A percentile compares a stretch with the other conserved stretches of the same genome.
Conservation (phyloP, 2,888 invertebrate genomes). For the Diogma glabrata region DNA sequence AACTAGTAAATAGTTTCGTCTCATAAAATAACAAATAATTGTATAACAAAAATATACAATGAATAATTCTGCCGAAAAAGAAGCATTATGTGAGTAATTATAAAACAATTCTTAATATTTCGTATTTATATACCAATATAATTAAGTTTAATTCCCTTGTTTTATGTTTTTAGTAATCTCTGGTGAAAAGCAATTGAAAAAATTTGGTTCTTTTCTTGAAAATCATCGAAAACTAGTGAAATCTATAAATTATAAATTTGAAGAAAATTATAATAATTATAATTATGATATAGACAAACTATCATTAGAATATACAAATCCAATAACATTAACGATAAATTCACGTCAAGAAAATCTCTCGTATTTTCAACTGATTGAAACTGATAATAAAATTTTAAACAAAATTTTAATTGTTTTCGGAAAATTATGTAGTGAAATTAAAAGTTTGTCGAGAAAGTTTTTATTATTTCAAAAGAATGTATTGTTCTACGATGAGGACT, state of each 20-base stretch:
- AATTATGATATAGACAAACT: not conserved
- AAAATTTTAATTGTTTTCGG: constrained; percentile 70
- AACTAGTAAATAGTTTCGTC: too few relatives aligned
- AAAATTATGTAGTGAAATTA: constrained; percentile 66
- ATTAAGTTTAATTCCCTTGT: not conserved
- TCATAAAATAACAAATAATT: too few relatives aligned
- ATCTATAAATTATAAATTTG: not conserved
- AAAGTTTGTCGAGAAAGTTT: constrained; percentile 53
- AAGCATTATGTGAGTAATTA: constrained; percentile 1
- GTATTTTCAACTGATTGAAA: constrained; percentile 59
- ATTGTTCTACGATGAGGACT: constrained; percentile 29
- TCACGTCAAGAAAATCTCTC: constrained; percentile 44
- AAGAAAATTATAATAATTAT: constrained; percentile 1
- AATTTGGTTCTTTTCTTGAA: constrained; percentile 29
- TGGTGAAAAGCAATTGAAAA: constrained; percentile 31
- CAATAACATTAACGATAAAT: not conserved
- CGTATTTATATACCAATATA: too few relatives aligned
- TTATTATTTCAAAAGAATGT: constrained; percentile 42
- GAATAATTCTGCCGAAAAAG: not conserved
- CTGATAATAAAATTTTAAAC: constrained; percentile 70
- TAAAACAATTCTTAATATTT: too few relatives aligned
- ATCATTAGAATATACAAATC: not conserved
- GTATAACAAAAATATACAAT: too few relatives aligned
- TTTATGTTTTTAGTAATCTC: constrained; percentile 22
- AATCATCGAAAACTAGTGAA: constrained; percentile 12